These are phyloP conservation scores for Agraylea sexmaculata DNA, from an alignment of 1,140 invertebrate genomes.

Conservation along the genomic window DNA sequence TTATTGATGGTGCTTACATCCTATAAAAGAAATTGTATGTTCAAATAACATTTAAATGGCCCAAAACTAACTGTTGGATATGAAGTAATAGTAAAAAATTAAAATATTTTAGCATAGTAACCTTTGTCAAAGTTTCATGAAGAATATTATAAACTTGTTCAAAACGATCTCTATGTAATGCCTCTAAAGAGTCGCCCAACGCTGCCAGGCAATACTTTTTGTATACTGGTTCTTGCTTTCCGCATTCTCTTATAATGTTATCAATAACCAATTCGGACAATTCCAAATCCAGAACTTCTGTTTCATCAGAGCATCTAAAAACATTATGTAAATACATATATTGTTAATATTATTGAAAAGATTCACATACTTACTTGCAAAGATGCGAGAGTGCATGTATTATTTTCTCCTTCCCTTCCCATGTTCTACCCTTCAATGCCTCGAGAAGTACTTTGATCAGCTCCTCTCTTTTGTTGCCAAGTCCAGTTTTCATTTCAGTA, in stretches of 20 bases:
- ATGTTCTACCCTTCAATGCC: conserved; percentile 72
- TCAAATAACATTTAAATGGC: no score
- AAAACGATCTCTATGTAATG: conserved; percentile 62
- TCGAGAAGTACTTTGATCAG: conserved; percentile 57
- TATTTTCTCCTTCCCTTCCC: conserved; percentile 75
- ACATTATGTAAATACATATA: neutral
- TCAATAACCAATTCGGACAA: conserved; percentile 46
- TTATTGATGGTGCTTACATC: conserved; percentile 25
- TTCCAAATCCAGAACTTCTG: conserved; percentile 27
- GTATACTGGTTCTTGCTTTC: conserved; percentile 67
- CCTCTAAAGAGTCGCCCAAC: conserved; percentile 60
- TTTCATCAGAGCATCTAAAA: conserved; percentile 17
- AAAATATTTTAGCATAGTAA: conserved; percentile 27
- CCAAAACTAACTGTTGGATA: no score
- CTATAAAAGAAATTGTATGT: conserved; percentile 8
- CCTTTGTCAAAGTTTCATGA: conserved; percentile 51
- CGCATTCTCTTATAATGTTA: conserved; percentile 62
- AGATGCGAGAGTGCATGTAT: conserved; percentile 64
- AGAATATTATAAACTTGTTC: conserved; percentile 66
- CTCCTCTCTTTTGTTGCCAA: conserved; percentile 50
- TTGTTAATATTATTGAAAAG: neutral
- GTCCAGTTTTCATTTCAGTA: conserved; percentile 52
- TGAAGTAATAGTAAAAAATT: no score
- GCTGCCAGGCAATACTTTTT: conserved; percentile 61
- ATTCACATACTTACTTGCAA: conserved; percentile 49